Percentiles rank a stretch among this genome's conserved stretches.
Evolutionary conservation across 2,888 invertebrate genomes (phyloP).

Genomic region (Schizaphis graminum): DNA sequence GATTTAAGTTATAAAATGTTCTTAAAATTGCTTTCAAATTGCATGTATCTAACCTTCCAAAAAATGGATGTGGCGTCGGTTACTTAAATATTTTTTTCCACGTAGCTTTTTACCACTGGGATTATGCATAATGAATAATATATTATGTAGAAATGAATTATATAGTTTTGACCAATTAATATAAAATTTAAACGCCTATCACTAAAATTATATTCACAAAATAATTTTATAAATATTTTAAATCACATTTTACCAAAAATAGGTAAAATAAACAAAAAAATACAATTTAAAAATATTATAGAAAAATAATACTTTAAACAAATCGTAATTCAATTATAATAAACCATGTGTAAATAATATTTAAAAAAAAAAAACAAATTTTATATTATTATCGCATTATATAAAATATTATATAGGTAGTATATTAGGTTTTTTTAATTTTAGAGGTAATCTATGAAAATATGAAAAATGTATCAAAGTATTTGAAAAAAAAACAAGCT

Average conservation of each 20-base stretch:
- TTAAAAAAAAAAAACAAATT: background rate
- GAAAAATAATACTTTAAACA: too few relatives aligned
- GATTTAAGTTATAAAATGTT: background rate
- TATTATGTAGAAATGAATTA: background rate
- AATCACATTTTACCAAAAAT: background rate
- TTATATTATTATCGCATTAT: too few relatives aligned
- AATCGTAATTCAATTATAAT: too few relatives aligned
- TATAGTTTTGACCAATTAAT: background rate
- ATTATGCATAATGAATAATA: background rate
- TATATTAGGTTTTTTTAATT: background rate
- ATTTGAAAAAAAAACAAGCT: too few relatives aligned
- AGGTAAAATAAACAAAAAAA: background rate
- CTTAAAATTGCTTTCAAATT: background rate
- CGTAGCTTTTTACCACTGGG: background rate
- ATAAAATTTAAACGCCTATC: background rate
- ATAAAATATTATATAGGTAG: background rate
- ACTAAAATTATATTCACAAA: background rate
- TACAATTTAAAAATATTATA: background rate
- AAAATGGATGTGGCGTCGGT: background rate
- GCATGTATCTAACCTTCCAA: background rate
- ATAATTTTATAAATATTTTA: background rate
- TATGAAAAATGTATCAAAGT: background rate
- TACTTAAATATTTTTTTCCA: background rate
- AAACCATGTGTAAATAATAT: background rate
- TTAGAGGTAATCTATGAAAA: background rate